Evolutionary conservation across 2,797 vertebrate genomes (phyloP), one percentile per base, ranked within the genome.

Genomic region (Astyanax mexicanus): DNA sequence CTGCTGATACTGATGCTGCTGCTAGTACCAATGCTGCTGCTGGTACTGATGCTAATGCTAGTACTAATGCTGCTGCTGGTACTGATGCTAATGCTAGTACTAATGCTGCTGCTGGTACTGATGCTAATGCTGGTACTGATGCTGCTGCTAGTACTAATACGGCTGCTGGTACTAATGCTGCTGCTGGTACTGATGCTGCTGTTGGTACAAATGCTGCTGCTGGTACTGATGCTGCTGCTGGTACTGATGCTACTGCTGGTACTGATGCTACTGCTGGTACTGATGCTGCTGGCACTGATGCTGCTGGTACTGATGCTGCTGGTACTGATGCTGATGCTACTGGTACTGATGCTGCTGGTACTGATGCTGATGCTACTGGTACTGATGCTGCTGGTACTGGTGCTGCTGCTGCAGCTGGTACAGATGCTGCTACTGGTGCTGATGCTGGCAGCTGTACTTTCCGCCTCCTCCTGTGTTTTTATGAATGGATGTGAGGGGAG

Each of bases 401-500:
- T n/a, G n/a, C n/a, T 3, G 62, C 51, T 61, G 10, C 21, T 52
- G 19, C 58, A 25, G 45, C 44, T 37, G n/a, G n/a, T n/a, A n/a
- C n/a, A n/a, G n/a, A n/a, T n/a, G n/a, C n/a, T 3, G 62, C 51
- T 61, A 10, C 21, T 52, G 19, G 58, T 37, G 21, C 64, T 35
- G 5, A 49, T 32, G 21, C 57, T 35, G 6, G 35, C 70, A 72
- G 25, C 52, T 69, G 69, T 29, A 6, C 58, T 65, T 49, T 55
- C 19, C 42, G 25, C 42, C 12, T 78, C 80, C 35, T 77, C 64
- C 40, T 19, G 6, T 58, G 35, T 80, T 84, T n/a, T 84, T 82
- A 77, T 84, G 83, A 84, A 84, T 84, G 81, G 55, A 79, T 68
- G 42, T 9, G 27, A 47, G 78, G 76, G 81, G 76, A 70, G 80